Evolutionary conservation across 2,888 invertebrate species (phyloP), one percentile per base, ranked within the genome.

Genomic region (Chouioia cunea): DNA sequence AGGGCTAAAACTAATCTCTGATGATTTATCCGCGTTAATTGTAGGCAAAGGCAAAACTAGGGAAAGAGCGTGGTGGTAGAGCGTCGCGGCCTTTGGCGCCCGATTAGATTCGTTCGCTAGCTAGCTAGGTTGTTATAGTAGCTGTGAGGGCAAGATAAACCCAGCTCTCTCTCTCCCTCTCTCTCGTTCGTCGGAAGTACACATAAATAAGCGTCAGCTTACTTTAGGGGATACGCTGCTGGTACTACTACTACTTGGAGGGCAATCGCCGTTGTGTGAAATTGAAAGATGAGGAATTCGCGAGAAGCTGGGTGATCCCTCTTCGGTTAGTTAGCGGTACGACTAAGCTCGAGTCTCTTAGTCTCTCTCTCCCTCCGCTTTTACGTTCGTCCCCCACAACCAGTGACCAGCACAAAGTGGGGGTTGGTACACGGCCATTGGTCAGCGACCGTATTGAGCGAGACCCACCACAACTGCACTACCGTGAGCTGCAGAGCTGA

Each of bases 381-480:
- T 8, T 48, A n/a, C n/a, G 15, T 14, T 18, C 23, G 14, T 46
- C 58, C 46, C 54, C 46, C 54, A 58, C 77, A 79, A 78, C 78
- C 85, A 84, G 84, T 84, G 85, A 83, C 85, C 84, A 84, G 81
- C 80, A 68, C 54, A 16, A 72, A 77, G 85, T 81, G 85, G 85
- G 84, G 83, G 77, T 16, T 2, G 44, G 23, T 27, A 8, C 18
- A 22, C 82, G 84, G 80, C 80, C 85, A 85, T 85, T 85, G 85
- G 85, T 84, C 85, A 85, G 80, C 78, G 78, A 80, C 76, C 80
- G 84, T 84, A 84, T 84, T 81, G 84, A 84, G 83, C 84, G 84
- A 80, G 78, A 79, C 80, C n/a, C n/a, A n/a, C n/a, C 79, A 77
- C 78, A 78, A 79, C 65, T 47, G 18, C n/a, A n/a, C 69, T 69